Evolutionary conservation across 2,113 vertebrate species (phyloP).

Genomic region (Picathartes gymnocephalus): DNA sequence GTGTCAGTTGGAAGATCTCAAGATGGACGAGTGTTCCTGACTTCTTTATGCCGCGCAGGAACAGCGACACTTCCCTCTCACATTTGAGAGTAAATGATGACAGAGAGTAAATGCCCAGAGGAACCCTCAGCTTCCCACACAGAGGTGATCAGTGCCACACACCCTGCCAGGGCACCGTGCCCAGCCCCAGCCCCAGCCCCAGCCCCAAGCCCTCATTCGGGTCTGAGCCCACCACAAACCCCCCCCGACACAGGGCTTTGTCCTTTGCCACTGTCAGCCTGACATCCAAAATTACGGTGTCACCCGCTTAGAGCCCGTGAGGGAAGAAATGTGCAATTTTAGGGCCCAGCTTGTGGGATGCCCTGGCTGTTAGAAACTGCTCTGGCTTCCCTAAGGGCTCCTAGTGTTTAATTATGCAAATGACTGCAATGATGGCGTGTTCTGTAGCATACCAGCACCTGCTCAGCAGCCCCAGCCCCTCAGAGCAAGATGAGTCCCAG

Average conservation of each 20-base stretch:
- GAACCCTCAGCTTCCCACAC: fast-evolving
- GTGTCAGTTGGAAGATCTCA: too few relatives aligned
- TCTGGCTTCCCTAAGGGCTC: background rate
- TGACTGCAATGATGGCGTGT: too few relatives aligned
- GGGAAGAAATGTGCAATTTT: background rate
- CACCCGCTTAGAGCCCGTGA: fast-evolving
- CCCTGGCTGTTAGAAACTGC: too few relatives aligned
- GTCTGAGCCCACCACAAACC: background rate
- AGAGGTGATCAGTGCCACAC: background rate
- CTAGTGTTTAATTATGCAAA: background rate
- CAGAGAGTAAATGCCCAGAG: background rate
- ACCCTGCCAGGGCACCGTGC: background rate
- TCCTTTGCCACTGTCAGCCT: fast-evolving
- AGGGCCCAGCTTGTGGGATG: background rate
- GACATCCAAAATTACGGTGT: fast-evolving
- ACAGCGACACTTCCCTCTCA: background rate
- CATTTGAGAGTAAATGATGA: background rate
- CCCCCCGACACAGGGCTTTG: background rate
- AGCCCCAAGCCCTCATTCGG: too few relatives aligned
- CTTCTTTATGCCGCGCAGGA: too few relatives aligned
- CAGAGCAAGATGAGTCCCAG: fast-evolving
- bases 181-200: background rate
- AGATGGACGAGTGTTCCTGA: too few relatives aligned
- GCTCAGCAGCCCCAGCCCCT: background rate
- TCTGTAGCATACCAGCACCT: background rate